phyloP scores from a whole-genome alignment of 2,888 invertebrate genomes.

The Yponomeuta malinellus region DNA sequence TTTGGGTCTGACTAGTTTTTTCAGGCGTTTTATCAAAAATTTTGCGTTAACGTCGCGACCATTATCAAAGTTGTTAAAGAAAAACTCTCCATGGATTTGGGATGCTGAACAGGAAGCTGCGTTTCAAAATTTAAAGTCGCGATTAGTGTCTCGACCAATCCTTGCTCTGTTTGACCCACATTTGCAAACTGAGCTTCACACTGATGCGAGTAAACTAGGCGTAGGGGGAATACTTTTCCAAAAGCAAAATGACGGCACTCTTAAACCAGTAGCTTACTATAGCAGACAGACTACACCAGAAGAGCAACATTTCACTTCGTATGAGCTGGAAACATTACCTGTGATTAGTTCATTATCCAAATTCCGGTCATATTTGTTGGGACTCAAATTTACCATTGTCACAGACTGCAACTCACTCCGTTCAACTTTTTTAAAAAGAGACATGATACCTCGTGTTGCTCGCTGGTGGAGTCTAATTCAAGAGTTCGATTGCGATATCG shows the following conservation, averaged over 20 bases:
- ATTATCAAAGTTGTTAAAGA: constrained; percentile 4
- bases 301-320: constrained; percentile 20
- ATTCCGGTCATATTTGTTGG: constrained; percentile 26
- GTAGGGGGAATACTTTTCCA: constrained; percentile 17
- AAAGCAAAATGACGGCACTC: constrained; percentile 1
- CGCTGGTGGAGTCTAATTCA: constrained; percentile 20
- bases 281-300: neutral
- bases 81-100: constrained; percentile 12
- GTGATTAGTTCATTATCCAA: constrained; percentile 24
- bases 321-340: constrained; percentile 13
- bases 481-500: constrained; percentile 22
- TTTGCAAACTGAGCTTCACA: constrained; percentile 16
- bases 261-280: constrained; percentile 25
- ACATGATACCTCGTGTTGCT: constrained; percentile 24
- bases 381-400: constrained; percentile 24
- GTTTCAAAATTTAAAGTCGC: constrained; percentile 4
- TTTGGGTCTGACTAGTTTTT: constrained; percentile 24
- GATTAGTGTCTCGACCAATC: neutral
- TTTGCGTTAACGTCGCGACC: constrained; percentile 11
- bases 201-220: constrained; percentile 16
- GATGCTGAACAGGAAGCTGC: constrained; percentile 19
- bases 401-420: constrained; percentile 27
- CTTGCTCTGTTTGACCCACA: constrained; percentile 13
- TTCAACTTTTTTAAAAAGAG: constrained; percentile 22
- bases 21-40: constrained; percentile 24